Evolutionary conservation across 2,888 invertebrate species (phyloP).

Genomic region (Chrysotoxum bicinctum): DNA sequence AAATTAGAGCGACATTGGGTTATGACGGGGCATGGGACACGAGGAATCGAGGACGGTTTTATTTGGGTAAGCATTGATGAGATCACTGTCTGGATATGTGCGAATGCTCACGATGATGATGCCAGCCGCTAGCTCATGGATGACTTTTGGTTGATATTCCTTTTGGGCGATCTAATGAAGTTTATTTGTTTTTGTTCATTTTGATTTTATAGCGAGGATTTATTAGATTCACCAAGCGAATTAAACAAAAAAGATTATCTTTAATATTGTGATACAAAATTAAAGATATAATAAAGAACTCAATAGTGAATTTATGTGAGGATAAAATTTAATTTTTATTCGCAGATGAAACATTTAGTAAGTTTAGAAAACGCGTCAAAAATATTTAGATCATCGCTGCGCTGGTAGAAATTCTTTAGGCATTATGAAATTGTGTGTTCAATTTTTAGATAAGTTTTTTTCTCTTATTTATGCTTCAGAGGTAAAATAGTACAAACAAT

Average conservation of each 20-base stretch:
- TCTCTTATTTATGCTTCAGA: too few relatives aligned
- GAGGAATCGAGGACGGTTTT: neutral
- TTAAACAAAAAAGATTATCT: neutral
- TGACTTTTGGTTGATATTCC: conserved; percentile 9
- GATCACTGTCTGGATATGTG: conserved; percentile 67
- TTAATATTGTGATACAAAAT: conserved; percentile 1
- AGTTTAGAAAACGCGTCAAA: conserved; percentile 1
- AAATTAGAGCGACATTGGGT: neutral
- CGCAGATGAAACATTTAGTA: neutral
- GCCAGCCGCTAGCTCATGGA: neutral
- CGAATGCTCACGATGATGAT: neutral
- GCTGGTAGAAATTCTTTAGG: neutral
- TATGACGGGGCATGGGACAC: neutral
- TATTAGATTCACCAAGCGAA: neutral
- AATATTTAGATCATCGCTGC: neutral
- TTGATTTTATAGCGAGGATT: neutral
- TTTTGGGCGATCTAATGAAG: neutral
- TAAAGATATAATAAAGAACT: conserved; percentile 7
- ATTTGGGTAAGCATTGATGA: conserved; percentile 46
- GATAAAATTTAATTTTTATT: conserved; percentile 14
- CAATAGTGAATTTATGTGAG: conserved; percentile 7
- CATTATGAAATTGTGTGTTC: neutral
- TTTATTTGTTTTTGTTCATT: conserved; percentile 17
- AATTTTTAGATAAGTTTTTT: too few relatives aligned
- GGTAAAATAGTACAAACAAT: too few relatives aligned